Percentiles rank a stretch among this genome's conserved stretches.
Evolutionary conservation across 2,113 vertebrate species (phyloP).

Genomic region (Vombatus ursinus): DNA sequence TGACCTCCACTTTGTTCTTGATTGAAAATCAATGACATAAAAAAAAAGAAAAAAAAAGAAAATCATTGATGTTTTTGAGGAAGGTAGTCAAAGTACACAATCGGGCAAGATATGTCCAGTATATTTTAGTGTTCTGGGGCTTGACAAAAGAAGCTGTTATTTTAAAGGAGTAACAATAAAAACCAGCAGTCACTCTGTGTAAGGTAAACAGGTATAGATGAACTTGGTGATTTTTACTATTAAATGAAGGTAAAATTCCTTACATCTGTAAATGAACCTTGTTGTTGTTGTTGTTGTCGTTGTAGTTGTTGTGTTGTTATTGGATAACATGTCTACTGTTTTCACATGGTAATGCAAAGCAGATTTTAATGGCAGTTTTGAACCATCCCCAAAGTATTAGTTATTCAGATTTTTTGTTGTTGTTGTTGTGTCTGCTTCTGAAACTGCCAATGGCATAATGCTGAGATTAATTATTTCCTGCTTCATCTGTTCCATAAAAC

Average conservation of each 20-base stretch:
- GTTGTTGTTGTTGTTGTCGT: neutral
- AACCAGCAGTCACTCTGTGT: neutral
- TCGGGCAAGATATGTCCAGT: neutral
- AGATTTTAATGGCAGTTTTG: slow-evolving; percentile 24
- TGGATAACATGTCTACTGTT: neutral
- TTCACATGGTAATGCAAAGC: slow-evolving; percentile 17
- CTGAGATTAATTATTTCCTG: slow-evolving; percentile 58
- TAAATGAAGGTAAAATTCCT: neutral
- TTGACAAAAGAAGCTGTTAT: neutral
- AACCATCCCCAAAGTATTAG: slow-evolving; percentile 40
- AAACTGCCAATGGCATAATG: neutral
- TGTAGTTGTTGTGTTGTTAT: too few relatives aligned
- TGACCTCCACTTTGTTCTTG: neutral
- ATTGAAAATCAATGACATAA: neutral
- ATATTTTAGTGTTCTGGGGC: neutral
- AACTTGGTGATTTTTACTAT: neutral
- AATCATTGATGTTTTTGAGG: neutral
- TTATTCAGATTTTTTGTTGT: slow-evolving; percentile 32
- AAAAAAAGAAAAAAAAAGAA: too few relatives aligned
- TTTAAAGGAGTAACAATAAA: neutral
- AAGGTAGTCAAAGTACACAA: neutral
- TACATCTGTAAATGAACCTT: neutral
- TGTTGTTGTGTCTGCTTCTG: slow-evolving; percentile 47
- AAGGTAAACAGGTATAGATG: neutral
- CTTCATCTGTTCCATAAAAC: slow-evolving; percentile 57